A percentile compares a stretch with the other conserved stretches of the same genome.
phyloP scores from a whole-genome alignment of 2,797 vertebrate genomes.

The Salmo trutta region DNA sequence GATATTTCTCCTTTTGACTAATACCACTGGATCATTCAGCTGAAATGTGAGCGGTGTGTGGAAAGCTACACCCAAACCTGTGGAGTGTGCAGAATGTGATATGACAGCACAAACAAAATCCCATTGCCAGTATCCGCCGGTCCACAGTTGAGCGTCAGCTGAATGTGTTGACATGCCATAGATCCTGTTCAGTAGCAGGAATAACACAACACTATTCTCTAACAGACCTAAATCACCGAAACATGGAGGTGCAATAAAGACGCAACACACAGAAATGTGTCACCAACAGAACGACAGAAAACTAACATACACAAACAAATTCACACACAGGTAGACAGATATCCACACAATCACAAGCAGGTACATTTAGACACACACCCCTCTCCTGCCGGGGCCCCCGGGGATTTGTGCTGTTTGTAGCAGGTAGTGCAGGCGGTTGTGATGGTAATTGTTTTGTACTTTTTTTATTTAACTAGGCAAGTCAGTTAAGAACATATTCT shows the following conservation, averaged over 20 bases:
- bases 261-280: slow-evolving; percentile 50
- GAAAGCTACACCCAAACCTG: slow-evolving; percentile 35
- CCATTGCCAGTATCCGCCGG: slow-evolving; percentile 28
- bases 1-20: slow-evolving; percentile 19
- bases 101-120: slow-evolving; percentile 43
- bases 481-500: too few species aligned
- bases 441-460: slow-evolving; percentile 27
- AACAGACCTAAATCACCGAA: slow-evolving; percentile 12
- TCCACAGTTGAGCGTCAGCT: slow-evolving; percentile 41
- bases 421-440: slow-evolving; percentile 28
- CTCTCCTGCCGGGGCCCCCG: slow-evolving; percentile 21
- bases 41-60: slow-evolving; percentile 22
- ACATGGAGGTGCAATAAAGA: neutral
- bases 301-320: neutral
- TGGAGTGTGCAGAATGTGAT: slow-evolving; percentile 38
- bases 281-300: slow-evolving; percentile 30
- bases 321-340: neutral
- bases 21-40: slow-evolving; percentile 14
- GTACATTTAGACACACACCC: slow-evolving; percentile 9
- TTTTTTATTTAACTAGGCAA: too few species aligned
- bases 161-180: slow-evolving; percentile 48
- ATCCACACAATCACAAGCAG: slow-evolving; percentile 12
- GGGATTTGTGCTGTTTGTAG: slow-evolving; percentile 27
- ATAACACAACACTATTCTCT: slow-evolving; percentile 43
- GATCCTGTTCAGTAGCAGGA: slow-evolving; percentile 39